A percentile compares a stretch with the other conserved stretches of the same genome.
phyloP scores from a whole-genome alignment of 2,888 invertebrate species.

The Griposia aprilina region DNA sequence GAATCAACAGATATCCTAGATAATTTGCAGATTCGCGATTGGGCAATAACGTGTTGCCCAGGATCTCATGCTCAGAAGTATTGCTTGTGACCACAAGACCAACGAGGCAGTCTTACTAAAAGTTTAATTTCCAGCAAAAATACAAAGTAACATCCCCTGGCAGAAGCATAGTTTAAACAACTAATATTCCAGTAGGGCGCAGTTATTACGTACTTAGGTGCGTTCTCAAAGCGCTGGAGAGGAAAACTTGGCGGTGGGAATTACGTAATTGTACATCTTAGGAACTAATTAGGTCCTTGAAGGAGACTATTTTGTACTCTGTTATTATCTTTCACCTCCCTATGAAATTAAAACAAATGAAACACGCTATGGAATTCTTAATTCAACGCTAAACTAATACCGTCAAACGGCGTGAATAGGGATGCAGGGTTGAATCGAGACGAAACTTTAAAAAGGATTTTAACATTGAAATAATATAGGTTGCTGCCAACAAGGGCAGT shows the following conservation, averaged over 20 bases:
- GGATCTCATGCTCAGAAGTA: too few relatives aligned
- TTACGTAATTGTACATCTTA: constrained; percentile 55
- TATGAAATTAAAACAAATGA: not conserved
- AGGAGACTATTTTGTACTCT: not conserved
- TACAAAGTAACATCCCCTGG: constrained; percentile 66
- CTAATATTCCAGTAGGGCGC: constrained; percentile 68
- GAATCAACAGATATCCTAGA: too few relatives aligned
- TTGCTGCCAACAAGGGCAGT: too few relatives aligned
- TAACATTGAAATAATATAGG: too few relatives aligned
- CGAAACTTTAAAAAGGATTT: too few relatives aligned
- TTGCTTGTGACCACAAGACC: too few relatives aligned
- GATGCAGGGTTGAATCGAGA: too few relatives aligned
- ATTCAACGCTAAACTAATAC: not conserved
- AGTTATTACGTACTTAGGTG: constrained; percentile 76
- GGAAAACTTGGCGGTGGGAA: constrained; percentile 50
- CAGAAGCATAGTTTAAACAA: constrained; percentile 71
- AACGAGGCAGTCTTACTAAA: constrained; percentile 42
- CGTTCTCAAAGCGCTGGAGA: constrained; percentile 55
- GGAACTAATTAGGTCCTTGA: constrained; percentile 45
- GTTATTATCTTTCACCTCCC: not conserved
- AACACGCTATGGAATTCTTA: not conserved
- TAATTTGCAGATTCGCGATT: too few relatives aligned
- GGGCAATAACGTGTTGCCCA: too few relatives aligned
- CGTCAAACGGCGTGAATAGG: too few relatives aligned
- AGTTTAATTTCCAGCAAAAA: constrained; percentile 72